Percentiles rank a stretch among this genome's conserved stretches.
phyloP scores from a whole-genome alignment of 2,113 vertebrate species.

The Odocoileus hemionus region DNA sequence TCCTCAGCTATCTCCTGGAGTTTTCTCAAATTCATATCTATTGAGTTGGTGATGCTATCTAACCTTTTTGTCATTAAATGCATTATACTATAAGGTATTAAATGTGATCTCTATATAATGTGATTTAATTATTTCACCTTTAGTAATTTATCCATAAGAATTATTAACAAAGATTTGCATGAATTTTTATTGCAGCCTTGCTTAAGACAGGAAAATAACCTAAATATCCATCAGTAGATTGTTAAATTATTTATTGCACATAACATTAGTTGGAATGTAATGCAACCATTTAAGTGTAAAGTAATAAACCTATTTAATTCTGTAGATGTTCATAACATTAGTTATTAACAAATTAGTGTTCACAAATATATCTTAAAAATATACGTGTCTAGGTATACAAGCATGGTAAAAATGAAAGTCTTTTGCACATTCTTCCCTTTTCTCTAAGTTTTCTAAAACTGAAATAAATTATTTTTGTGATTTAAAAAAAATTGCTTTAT shows the following conservation, averaged over 20 bases:
- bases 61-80: neutral
- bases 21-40: neutral
- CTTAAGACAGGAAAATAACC: conserved; percentile 10
- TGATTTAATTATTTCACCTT: neutral
- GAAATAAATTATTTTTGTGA: neutral
- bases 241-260: neutral
- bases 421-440: neutral
- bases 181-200: neutral
- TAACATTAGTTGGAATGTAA: neutral
- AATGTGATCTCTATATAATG: neutral
- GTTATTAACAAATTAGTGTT: neutral
- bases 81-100: neutral
- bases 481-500: neutral
- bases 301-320: neutral
- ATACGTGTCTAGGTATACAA: neutral
- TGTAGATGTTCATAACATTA: neutral
- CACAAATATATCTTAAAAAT: neutral
- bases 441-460: neutral
- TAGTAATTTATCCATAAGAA: neutral
- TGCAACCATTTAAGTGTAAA: neutral
- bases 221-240: neutral
- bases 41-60: neutral
- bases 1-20: neutral
- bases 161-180: neutral
- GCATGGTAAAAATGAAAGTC: neutral